Evolutionary conservation across 2,888 invertebrate genomes (phyloP).

Genomic region (Theodoxus fluviatilis): DNA sequence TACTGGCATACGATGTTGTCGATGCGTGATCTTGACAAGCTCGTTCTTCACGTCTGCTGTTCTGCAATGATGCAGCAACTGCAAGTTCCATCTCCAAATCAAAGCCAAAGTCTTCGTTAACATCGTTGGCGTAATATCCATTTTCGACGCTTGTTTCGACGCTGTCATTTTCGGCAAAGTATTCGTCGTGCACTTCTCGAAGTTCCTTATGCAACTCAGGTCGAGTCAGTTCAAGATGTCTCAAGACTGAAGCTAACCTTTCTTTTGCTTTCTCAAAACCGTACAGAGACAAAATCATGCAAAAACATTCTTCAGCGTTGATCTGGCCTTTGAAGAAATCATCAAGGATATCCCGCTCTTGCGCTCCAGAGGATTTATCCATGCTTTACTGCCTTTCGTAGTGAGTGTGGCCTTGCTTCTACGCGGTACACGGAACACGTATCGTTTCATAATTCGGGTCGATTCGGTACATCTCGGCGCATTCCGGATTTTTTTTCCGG

Average conservation of each 20-base stretch:
- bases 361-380: background rate
- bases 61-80: slow-evolving; percentile 2
- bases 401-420: too few relatives aligned
- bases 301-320: slow-evolving; percentile 46
- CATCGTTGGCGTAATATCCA: slow-evolving; percentile 38
- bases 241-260: slow-evolving; percentile 31
- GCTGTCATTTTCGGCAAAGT: slow-evolving; percentile 34
- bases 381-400: too few relatives aligned
- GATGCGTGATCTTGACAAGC: background rate
- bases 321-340: background rate
- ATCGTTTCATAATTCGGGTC: too few relatives aligned
- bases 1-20: slow-evolving; percentile 4
- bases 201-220: slow-evolving; percentile 33
- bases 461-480: too few relatives aligned
- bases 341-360: background rate
- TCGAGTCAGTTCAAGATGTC: slow-evolving; percentile 18
- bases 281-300: slow-evolving; percentile 38
- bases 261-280: slow-evolving; percentile 35
- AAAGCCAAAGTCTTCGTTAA: slow-evolving; percentile 39
- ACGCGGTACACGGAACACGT: too few relatives aligned
- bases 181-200: slow-evolving; percentile 31
- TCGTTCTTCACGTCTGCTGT: slow-evolving; percentile 5
- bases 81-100: slow-evolving; percentile 38
- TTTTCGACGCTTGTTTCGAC: slow-evolving; percentile 37
- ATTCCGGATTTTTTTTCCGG: too few relatives aligned